These are phyloP conservation scores for Synanthedon andrenaeformis DNA, from an alignment of 2,888 invertebrate genomes.

Conservation along the genomic window DNA sequence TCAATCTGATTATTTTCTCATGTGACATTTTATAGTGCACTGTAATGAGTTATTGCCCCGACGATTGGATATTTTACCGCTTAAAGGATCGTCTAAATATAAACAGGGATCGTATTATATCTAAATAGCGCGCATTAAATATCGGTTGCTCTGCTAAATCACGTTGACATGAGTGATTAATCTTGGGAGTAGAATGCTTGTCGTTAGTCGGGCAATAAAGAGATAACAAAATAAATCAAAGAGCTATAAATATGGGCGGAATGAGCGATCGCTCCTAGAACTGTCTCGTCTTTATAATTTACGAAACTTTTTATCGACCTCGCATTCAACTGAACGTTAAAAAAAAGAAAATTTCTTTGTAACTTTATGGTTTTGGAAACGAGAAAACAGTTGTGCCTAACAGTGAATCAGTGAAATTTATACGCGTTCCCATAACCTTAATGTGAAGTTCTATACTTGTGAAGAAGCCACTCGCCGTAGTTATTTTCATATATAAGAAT, in stretches of 20 bases:
- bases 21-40: conserved; percentile 6
- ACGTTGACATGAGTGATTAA: conserved; percentile 65
- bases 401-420: conserved; percentile 26
- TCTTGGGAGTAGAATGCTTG: conserved; percentile 64
- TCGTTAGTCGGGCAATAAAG: conserved; percentile 67
- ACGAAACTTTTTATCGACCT: conserved; percentile 56
- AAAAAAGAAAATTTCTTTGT: conserved; percentile 47
- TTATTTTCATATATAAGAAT: neutral
- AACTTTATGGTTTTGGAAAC: conserved; percentile 52
- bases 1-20: conserved; percentile 21
- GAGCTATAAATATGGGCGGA: conserved; percentile 57
- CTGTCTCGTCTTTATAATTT: conserved; percentile 53
- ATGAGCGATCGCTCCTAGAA: conserved; percentile 63
- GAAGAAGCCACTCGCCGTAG: neutral
- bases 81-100: conserved; percentile 53
- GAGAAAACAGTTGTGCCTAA: conserved; percentile 12
- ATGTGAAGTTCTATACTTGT: neutral
- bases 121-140: conserved; percentile 64
- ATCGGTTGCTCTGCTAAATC: conserved; percentile 68
- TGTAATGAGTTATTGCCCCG: conserved; percentile 32
- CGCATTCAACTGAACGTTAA: conserved; percentile 49
- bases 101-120: conserved; percentile 53
- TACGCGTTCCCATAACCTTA: conserved; percentile 9
- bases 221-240: conserved; percentile 71
- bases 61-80: conserved; percentile 48